Evolutionary conservation across 2,888 invertebrate genomes (phyloP), one percentile per base, ranked within the genome.

Genomic region (Melanostoma scalare): DNA sequence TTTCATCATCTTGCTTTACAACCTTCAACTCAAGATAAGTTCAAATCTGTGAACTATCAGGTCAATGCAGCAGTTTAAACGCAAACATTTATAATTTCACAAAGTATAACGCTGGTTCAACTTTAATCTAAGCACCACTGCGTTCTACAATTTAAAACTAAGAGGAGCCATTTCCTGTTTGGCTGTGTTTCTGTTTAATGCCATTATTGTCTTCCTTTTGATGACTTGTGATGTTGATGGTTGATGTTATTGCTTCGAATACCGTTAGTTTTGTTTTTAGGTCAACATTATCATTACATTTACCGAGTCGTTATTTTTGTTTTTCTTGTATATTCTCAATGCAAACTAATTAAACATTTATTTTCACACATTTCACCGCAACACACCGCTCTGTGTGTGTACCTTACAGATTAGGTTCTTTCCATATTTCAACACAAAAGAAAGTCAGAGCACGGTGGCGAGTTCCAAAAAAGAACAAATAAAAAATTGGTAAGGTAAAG

Each of bases 261-360:
- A 82, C 73, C 77, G 77, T 77, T 74, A 77, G 77, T 68, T 77
- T 38, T 77, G 77, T 77, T 82, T 82, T 82, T 82, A 74, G 82
- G 82, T 82, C 82, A 82, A 69, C 63, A 46, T 42, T 61, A 60
- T 75, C 75, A 46, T 75, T 74, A 69, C 74, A 60, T 50, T 36
- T 53, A 20, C 4, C 42, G 50, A 6, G 4, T 60, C 35, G 9
- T 53, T 1, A n/a, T 53, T 6, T 44, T 33, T 61, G 35, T 36
- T 63, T 48, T 42, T 31, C 9, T 36, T 30, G 20, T 48, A 10
- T 6, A 65, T 30, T 30, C 30, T 42, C 52, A 67, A 52, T 30
- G 44, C 30, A 50, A 61, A 63, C 55, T 53, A 76, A 76, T 81
- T 61, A 73, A 76, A 61, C 50, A 10, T 38, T 52, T 63, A 48